Evolutionary conservation across 2,888 invertebrate species (phyloP).

Genomic region (Campoletis raptor): DNA sequence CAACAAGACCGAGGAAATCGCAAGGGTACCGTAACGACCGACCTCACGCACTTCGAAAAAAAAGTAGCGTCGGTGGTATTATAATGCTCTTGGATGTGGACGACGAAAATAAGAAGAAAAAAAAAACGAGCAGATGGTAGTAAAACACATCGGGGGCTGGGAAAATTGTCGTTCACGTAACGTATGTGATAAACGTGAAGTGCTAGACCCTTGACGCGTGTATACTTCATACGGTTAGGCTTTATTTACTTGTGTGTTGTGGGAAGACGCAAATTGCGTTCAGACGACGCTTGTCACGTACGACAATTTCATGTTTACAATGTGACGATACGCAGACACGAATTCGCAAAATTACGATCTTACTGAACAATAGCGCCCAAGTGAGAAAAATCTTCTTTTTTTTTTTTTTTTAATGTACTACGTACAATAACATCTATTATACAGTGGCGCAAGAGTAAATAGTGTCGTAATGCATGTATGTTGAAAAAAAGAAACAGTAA

Average conservation of each 20-base stretch:
- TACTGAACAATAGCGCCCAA: conserved; percentile 1
- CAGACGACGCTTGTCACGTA: conserved; percentile 36
- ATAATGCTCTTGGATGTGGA: conserved; percentile 1
- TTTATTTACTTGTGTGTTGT: conserved; percentile 24
- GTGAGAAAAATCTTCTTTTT: conserved; percentile 4
- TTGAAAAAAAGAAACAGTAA: neutral
- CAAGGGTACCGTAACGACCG: conserved; percentile 38
- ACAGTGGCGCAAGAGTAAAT: neutral
- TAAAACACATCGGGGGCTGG: conserved; percentile 30
- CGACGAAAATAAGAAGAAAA: neutral
- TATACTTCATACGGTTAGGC: neutral
- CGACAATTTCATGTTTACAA: conserved; percentile 24
- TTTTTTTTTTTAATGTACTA: neutral
- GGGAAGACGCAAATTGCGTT: conserved; percentile 22
- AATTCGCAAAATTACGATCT: neutral
- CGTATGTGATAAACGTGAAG: conserved; percentile 7
- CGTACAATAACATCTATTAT: conserved; percentile 34
- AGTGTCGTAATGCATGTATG: neutral
- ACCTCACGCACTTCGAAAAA: conserved; percentile 24
- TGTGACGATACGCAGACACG: conserved; percentile 10
- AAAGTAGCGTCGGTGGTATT: conserved; percentile 24
- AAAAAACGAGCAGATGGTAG: neutral
- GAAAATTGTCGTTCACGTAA: conserved; percentile 32
- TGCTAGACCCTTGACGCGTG: neutral
- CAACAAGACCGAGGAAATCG: conserved; percentile 48